Evolutionary conservation across 2,888 invertebrate species (phyloP).

Genomic region (Athalia cordata): DNA sequence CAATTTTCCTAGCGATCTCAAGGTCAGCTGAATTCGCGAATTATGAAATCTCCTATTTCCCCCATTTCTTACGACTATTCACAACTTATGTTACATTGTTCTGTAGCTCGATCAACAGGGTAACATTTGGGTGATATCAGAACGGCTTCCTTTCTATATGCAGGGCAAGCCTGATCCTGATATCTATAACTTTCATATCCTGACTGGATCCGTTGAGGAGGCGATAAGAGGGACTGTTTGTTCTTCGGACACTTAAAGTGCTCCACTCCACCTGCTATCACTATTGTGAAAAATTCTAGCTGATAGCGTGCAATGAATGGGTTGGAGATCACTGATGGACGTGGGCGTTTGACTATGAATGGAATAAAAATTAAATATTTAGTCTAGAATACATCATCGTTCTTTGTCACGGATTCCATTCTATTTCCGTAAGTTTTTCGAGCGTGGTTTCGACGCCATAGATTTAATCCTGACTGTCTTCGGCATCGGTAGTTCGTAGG

Average conservation of each 20-base stretch:
- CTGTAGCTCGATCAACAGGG: slow-evolving; percentile 77
- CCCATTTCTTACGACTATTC: not conserved
- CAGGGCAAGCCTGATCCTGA: slow-evolving; percentile 78
- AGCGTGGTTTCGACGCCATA: no score
- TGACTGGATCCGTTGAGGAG: slow-evolving; percentile 81
- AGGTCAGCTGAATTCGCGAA: slow-evolving; percentile 75
- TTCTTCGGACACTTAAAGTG: not conserved
- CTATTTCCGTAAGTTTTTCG: no score
- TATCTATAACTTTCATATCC: slow-evolving; percentile 83
- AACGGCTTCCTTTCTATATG: slow-evolving; percentile 83
- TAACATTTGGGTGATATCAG: slow-evolving; percentile 84
- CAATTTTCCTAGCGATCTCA: slow-evolving; percentile 87
- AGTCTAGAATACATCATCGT: no score
- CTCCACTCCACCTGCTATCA: no score
- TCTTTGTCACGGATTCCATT: no score
- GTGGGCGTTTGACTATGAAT: no score
- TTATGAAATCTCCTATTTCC: not conserved
- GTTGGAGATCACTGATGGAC: no score
- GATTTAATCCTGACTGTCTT: no score
- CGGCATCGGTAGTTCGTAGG: no score
- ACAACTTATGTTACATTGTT: not conserved
- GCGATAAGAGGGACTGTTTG: slow-evolving; percentile 85
- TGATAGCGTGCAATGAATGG: no score
- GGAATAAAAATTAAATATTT: no score
- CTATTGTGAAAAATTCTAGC: no score